A percentile compares a stretch with the other conserved stretches of the same genome.
These are phyloP conservation scores for Varecia variegata DNA, from an alignment of 2,797 vertebrate species.

Conservation along the genomic window DNA sequence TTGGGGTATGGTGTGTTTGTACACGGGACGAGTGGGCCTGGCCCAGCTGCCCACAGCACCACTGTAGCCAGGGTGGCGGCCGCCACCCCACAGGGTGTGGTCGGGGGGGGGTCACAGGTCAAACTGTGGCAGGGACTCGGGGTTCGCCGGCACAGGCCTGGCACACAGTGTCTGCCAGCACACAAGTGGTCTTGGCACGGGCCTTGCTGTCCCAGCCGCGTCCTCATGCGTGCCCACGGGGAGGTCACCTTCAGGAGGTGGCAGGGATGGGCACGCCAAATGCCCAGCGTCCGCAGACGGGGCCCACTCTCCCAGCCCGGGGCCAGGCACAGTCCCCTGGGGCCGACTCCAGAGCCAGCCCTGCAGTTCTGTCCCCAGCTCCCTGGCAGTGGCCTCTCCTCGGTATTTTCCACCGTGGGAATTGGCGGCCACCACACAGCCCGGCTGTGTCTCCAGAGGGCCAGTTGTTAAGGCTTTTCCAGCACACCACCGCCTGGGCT, in stretches of 20 bases:
- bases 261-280: not conserved
- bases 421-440: no score
- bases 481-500: not conserved
- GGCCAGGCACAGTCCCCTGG: not conserved
- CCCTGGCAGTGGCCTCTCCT: not conserved
- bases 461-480: fast-evolving
- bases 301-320: not conserved
- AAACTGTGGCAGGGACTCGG: not conserved
- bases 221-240: fast-evolving
- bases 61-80: not conserved
- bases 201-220: not conserved
- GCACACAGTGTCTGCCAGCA: not conserved
- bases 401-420: no score
- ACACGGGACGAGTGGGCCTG: not conserved
- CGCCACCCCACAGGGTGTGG: fast-evolving
- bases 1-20: not conserved
- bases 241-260: not conserved
- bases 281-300: fast-evolving
- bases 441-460: not conserved
- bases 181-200: no score
- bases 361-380: not conserved
- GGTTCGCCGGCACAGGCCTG: not conserved
- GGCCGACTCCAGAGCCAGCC: not conserved
- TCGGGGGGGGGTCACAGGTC: not conserved
- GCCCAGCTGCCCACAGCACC: not conserved